These are phyloP conservation scores for Aphelocoma californica DNA, from an alignment of 2,797 vertebrate genomes.

Conservation along the genomic window DNA sequence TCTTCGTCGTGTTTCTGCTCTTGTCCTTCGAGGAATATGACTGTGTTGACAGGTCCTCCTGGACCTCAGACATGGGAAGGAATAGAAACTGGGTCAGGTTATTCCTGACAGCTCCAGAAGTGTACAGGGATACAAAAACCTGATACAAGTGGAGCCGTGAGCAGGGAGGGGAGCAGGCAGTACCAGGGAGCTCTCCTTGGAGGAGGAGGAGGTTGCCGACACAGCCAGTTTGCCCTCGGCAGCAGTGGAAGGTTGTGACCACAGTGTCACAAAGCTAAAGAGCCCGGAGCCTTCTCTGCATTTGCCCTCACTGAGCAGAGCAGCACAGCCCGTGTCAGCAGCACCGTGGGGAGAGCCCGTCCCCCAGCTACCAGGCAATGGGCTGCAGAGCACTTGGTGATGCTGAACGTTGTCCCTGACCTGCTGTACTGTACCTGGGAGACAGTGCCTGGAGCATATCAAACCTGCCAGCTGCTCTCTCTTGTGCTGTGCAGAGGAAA, in stretches of 20 bases:
- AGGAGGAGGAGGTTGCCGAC: background rate
- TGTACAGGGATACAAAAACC: background rate
- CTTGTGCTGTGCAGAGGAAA: background rate
- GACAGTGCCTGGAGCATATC: background rate
- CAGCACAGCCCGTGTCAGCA: background rate
- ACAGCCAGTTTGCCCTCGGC: background rate
- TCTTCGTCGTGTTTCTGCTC: background rate
- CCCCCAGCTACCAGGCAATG: background rate
- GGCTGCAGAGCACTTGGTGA: background rate
- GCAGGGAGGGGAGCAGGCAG: background rate
- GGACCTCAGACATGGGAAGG: background rate
- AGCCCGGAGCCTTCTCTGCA: rapidly evolving
- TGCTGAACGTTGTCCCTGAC: background rate
- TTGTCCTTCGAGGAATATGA: background rate
- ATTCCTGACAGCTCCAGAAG: background rate
- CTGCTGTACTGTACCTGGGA: background rate
- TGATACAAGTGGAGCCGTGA: rapidly evolving
- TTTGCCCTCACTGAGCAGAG: background rate
- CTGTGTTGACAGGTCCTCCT: background rate
- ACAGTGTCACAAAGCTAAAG: background rate
- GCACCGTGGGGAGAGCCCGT: rapidly evolving
- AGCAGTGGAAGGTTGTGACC: background rate
- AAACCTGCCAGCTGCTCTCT: background rate
- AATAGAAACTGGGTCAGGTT: background rate
- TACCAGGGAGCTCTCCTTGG: background rate